Evolutionary conservation across 2,888 invertebrate species (phyloP).

Genomic region (Dicyrtoma fusca): DNA sequence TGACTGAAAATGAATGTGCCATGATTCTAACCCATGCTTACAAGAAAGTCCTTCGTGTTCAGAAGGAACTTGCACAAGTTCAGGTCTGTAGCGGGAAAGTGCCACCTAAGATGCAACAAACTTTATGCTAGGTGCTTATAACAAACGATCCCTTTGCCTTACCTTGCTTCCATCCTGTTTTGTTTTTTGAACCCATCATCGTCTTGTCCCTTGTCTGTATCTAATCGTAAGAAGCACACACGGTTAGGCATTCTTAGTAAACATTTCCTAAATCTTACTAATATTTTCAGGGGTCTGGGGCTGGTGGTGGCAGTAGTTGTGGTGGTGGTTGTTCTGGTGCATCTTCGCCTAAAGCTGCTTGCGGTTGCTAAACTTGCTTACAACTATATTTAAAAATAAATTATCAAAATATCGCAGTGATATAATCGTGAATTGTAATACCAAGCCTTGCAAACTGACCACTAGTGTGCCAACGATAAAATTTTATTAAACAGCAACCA

Average conservation of each 20-base stretch:
- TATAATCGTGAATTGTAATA: conserved; percentile 19
- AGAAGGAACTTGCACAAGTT: conserved; percentile 53
- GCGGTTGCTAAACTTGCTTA: conserved; percentile 27
- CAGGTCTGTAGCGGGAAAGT: conserved; percentile 47
- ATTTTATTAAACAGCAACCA: background rate
- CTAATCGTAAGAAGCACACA: background rate
- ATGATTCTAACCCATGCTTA: conserved; percentile 56
- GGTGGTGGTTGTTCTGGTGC: background rate
- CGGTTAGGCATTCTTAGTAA: conserved; percentile 10
- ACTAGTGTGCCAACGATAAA: conserved; percentile 13
- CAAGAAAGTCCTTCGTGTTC: conserved; percentile 54
- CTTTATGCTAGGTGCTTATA: conserved; percentile 43
- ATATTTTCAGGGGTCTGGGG: conserved; percentile 32
- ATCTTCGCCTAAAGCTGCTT: conserved; percentile 1
- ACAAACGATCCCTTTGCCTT: conserved; percentile 3
- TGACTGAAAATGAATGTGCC: conserved; percentile 50
- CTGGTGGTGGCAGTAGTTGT: too few species aligned
- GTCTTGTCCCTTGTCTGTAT: conserved; percentile 4
- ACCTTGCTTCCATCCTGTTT: conserved; percentile 12
- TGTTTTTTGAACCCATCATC: background rate
- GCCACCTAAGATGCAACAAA: conserved; percentile 44
- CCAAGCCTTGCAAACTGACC: conserved; percentile 15
- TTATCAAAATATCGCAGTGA: conserved; percentile 9
- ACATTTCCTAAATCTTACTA: conserved; percentile 18
- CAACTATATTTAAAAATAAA: background rate